Evolutionary conservation across 2,888 invertebrate genomes (phyloP).

Genomic region (Dione juno): DNA sequence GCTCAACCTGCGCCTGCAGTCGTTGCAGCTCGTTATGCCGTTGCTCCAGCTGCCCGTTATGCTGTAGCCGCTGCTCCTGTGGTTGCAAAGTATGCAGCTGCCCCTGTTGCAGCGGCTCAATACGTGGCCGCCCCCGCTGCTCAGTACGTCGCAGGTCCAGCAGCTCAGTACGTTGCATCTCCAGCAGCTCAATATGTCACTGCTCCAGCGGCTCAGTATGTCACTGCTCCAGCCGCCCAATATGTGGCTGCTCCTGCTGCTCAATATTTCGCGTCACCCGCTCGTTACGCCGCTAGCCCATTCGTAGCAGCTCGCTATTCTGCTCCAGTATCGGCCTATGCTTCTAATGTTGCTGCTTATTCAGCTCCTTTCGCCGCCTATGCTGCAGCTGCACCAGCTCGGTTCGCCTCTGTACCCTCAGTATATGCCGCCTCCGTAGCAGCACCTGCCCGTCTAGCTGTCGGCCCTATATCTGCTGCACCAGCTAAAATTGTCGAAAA

Average conservation of each 20-base stretch:
- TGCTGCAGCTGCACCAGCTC: conserved; percentile 33
- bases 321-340: conserved; percentile 31
- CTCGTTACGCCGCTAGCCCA: conserved; percentile 17
- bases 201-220: conserved; percentile 46
- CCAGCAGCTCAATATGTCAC: conserved; percentile 50
- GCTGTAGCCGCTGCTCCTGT: conserved; percentile 50
- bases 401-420: conserved; percentile 9
- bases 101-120: conserved; percentile 77
- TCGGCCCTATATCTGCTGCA: conserved; percentile 58
- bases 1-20: conserved; percentile 43
- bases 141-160: conserved; percentile 18
- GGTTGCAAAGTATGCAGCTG: conserved; percentile 46
- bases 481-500: conserved; percentile 85
- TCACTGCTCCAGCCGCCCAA: conserved; percentile 77
- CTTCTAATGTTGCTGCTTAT: conserved; percentile 14
- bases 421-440: conserved; percentile 40
- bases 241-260: conserved; percentile 78
- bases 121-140: conserved; percentile 73
- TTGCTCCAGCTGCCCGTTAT: conserved; percentile 51
- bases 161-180: conserved; percentile 56
- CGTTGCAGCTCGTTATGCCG: conserved; percentile 53
- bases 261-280: conserved; percentile 50
- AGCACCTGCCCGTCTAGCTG: conserved; percentile 27
- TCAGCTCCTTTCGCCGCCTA: conserved; percentile 39
- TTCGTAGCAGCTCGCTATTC: conserved; percentile 30